Percentiles rank a stretch among this genome's conserved stretches.
Conservation (phyloP, 2,113 vertebrate genomes). For the Neogale vison region DNA sequence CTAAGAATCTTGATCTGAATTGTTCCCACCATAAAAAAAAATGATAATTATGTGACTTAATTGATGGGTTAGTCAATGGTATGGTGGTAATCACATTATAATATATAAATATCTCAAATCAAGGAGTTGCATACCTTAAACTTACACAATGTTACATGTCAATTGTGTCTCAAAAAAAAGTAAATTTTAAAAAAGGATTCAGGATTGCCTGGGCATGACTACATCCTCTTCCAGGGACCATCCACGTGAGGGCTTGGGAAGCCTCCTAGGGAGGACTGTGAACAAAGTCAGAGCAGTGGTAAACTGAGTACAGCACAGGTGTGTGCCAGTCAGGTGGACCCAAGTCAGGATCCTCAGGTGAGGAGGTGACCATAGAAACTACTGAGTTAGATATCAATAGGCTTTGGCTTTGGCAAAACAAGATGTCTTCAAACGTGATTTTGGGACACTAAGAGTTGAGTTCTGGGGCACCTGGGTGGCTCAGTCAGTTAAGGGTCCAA, state of each 20-base stretch:
- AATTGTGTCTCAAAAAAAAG: not conserved
- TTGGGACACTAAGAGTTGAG: not conserved
- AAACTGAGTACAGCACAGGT: not conserved
- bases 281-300: not conserved
- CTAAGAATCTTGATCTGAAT: not conserved
- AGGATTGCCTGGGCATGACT: not conserved
- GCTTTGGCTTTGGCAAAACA: not conserved
- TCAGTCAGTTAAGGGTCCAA: not conserved
- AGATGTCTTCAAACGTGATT: not conserved
- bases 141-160: not conserved
- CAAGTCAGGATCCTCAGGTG: not conserved
- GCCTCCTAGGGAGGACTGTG: not conserved
- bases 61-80: not conserved
- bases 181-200: not conserved
- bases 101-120: not conserved
- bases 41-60: not conserved
- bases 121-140: not conserved
- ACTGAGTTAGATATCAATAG: not conserved
- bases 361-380: not conserved
- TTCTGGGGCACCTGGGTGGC: not conserved
- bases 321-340: not conserved
- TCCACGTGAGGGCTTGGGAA: not conserved
- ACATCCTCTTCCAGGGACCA: not conserved
- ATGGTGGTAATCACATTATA: not conserved
- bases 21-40: not conserved